Base-by-base conservation (phyloP, 2,888 invertebrate species). In the Hypsopygia costalis region DNA sequence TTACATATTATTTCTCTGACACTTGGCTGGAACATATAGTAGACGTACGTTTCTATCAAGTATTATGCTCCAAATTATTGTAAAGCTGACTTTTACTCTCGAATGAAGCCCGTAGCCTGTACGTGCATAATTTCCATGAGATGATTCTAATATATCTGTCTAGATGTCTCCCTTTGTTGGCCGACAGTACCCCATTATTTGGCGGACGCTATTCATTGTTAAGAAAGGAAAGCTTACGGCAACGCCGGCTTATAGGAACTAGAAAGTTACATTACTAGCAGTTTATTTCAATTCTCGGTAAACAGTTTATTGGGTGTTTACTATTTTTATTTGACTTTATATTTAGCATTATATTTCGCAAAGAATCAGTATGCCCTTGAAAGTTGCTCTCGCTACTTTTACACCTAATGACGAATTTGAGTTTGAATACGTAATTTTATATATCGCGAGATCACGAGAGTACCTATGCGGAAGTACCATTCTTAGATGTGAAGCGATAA, bases 131-230 rank as follows among this genome's bases (percentile, higher is more conserved):
- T 73, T 72, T 65, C 58, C 66, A 71, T 73, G 69, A 70, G 57
- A 62, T 51, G 54, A 46, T 47, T 34, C 48, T 64, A 67, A 73
- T 71, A 69, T 71, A 75, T 80, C 66, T 61, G 69, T 78, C 71
- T 80, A 67, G 69, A 59, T 68, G 54, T 52, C 57, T 52, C 49
- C 61, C 60, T 72, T 79, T 74, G 75, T 77, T 67, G 62, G 53
- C 44, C 4, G 60, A 62, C 67, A 62, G 61, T 59, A 58, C 45
- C 52, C 47, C 54, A 69, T 68, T 70, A 63, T 66, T 55, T 48
- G 44, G 41, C 40, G 55, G 47, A 46, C 36, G 36, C 36, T 30
- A 37, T 36, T 30, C 36, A 36, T 37, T 30, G 30, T 37, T 30
- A 37, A 30, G 11, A 21, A 21, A 10, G 11, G 30, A 27, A 27